A percentile compares a stretch with the other conserved stretches of the same genome.
These are phyloP conservation scores for Engystomops pustulosus DNA, from an alignment of 2,113 vertebrate genomes.

Conservation along the genomic window DNA sequence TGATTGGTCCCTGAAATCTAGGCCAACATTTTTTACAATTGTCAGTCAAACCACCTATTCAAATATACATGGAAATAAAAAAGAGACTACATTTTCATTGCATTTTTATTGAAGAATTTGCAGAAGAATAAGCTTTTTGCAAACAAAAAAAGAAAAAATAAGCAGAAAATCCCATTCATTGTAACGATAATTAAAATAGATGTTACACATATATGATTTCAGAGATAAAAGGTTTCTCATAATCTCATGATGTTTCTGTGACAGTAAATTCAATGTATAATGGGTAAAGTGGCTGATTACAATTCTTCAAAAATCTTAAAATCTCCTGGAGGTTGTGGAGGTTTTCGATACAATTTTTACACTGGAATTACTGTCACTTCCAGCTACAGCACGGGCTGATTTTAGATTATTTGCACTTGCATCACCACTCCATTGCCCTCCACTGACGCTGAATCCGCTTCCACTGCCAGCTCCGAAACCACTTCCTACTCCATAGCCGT, in stretches of 20 bases:
- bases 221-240: not conserved
- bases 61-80: not conserved
- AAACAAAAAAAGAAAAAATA: no score
- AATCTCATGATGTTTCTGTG: not conserved
- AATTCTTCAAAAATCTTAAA: not conserved
- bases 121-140: not conserved
- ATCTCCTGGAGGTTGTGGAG: conserved; percentile 48
- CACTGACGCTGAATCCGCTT: not conserved
- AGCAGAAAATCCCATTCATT: not conserved
- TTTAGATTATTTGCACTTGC: conserved; percentile 34
- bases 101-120: conserved; percentile 5
- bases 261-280: not conserved
- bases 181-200: not conserved
- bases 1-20: no score
- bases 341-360: conserved; percentile 65
- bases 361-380: conserved; percentile 62
- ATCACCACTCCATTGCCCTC: conserved; percentile 34
- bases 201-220: not conserved
- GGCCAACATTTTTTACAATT: no score
- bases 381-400: conserved; percentile 43
- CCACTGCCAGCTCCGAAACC: not conserved
- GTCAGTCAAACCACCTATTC: not conserved
- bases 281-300: not conserved
- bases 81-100: not conserved
- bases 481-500: conserved; percentile 59